Base-by-base conservation (phyloP, 2,113 vertebrate genomes). In the Laticauda laticaudata region DNA sequence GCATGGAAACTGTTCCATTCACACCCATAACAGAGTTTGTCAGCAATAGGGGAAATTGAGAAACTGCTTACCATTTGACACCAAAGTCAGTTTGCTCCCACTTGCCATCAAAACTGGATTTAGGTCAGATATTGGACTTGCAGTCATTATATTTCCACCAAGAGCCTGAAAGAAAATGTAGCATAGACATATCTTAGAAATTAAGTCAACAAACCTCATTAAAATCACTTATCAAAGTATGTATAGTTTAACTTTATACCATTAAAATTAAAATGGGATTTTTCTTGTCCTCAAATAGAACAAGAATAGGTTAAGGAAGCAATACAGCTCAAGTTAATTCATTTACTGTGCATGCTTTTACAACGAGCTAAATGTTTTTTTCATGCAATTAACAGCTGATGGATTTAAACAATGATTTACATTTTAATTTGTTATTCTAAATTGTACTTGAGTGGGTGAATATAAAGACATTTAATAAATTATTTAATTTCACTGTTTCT, bases 61-160 rank as follows among this genome's bases (percentile, higher is more conserved):
- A 43, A 23, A 56, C 34, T 29, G 81, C 94, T 97, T 93, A 99
- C 99, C 98, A 95, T 96, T 98, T 95, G 99, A 98, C 93, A 97
- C n/a, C 48, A 99, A 95, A 15, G 98, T 98, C 92, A 99, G 95
- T 93, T 97, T 98, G 95, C 98, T 98, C 91, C 97, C 95, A 0
- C 98, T 97, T 18, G 98, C 99, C 99, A 99, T 99, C 91, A 99
- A 98, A 24, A 99, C 98, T 0, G 99, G 99, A 96, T 99, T 99
- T 94, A 99, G 98, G 96, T 99, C 99, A 24, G 99, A 99, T 94
- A 99, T 99, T 54, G 99, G 99, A 91, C 99, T 99, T n/a, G 99
- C 99, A 0, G 98, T 99, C 98, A 99, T 99, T 96, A 99, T 98
- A 96, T 99, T 99, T 18, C 99, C 99, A 69, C 99, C 99, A 1